Evolutionary conservation across 2,888 invertebrate genomes (phyloP).

Genomic region (Quadroppia sp.): DNA sequence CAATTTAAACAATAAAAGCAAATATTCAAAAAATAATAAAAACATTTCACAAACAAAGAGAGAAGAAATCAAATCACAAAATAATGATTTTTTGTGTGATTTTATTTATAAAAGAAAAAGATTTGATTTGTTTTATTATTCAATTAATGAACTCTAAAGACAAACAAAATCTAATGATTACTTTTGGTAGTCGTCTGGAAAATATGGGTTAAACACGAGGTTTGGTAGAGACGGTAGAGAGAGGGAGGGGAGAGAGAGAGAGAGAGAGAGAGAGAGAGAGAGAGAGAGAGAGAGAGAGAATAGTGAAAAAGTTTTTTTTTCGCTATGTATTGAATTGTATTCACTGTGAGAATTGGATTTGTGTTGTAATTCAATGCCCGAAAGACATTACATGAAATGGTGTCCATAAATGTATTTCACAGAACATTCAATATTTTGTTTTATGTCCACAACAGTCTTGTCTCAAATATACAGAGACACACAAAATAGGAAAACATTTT

Average conservation of each 20-base stretch:
- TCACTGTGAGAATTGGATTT: not conserved
- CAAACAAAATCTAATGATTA: not conserved
- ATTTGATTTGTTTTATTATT: not conserved
- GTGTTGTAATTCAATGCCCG: conserved; percentile 28
- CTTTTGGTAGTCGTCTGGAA: not conserved
- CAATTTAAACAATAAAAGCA: too few relatives aligned
- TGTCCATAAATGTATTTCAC: conserved; percentile 7
- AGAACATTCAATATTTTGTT: conserved; percentile 9
- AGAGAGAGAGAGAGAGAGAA: too few relatives aligned
- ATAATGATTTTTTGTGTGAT: too few relatives aligned
- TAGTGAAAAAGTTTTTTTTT: too few relatives aligned
- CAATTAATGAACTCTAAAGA: not conserved
- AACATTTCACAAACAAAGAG: too few relatives aligned
- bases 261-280: too few relatives aligned
- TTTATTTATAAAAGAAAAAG: too few relatives aligned
- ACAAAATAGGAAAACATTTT: not conserved
- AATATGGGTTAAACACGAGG: not conserved
- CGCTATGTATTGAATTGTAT: too few relatives aligned
- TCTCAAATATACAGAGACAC: not conserved
- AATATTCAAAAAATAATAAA: too few relatives aligned
- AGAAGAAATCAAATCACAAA: too few relatives aligned
- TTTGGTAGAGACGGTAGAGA: too few relatives aligned
- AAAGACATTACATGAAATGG: conserved; percentile 26
- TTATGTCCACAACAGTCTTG: not conserved
- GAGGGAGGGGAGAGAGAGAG: too few relatives aligned